A percentile compares a stretch with the other conserved stretches of the same genome.
phyloP scores from a whole-genome alignment of 2,888 invertebrate genomes.

The Sinohyriopsis cumingii region DNA sequence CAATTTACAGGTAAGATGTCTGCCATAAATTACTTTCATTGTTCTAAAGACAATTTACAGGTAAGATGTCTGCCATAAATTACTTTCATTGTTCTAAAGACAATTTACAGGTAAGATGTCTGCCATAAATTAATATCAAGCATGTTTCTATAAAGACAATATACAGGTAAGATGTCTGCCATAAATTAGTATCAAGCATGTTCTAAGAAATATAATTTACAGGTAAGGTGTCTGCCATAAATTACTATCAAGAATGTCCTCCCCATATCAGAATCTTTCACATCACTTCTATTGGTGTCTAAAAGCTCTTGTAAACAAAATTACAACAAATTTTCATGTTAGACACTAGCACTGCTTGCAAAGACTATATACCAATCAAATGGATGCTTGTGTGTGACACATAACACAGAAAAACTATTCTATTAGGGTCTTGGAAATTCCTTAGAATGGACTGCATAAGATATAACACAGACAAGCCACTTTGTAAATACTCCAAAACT shows the following conservation, averaged over 20 bases:
- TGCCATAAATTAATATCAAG: conserved; percentile 42
- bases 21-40: conserved; percentile 7
- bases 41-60: not conserved
- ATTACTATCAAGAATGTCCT: conserved; percentile 47
- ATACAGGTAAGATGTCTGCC: conserved; percentile 46
- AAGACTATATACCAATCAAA: too few species aligned
- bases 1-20: conserved; percentile 40
- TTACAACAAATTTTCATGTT: too few species aligned
- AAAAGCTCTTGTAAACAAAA: too few species aligned
- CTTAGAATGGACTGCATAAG: too few species aligned
- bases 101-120: conserved; percentile 37
- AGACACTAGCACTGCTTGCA: too few species aligned
- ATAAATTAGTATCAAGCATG: conserved; percentile 36
- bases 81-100: conserved; percentile 32
- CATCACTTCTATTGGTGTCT: too few species aligned
- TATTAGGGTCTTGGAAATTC: too few species aligned
- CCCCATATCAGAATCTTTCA: too few species aligned
- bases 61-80: conserved; percentile 44
- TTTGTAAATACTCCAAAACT: too few species aligned
- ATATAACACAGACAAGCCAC: too few species aligned
- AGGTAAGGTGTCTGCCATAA: conserved; percentile 43
- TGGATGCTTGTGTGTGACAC: too few species aligned
- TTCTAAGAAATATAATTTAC: conserved; percentile 32
- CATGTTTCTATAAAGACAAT: conserved; percentile 43
- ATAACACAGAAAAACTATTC: too few species aligned